Conservation (phyloP, 1,140 invertebrate species). For the Drosophila truncata region DNA sequence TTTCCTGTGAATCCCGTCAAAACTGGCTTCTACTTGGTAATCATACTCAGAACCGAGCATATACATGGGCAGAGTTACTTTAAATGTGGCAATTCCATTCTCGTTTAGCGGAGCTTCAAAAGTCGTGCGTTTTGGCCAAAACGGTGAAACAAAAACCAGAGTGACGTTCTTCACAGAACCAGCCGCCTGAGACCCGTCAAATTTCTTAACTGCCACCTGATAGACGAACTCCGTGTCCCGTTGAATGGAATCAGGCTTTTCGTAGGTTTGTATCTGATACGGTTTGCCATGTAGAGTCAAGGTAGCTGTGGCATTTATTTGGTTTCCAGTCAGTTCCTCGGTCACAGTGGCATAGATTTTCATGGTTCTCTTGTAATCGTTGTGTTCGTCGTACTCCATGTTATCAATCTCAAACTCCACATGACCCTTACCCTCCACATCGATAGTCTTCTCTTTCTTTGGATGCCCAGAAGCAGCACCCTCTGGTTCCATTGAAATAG, state of each 20-base stretch:
- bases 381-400: constrained; percentile 86
- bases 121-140: too few relatives aligned
- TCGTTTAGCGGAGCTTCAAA: constrained; percentile 84
- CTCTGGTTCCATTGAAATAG: constrained; percentile 88
- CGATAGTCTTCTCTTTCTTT: constrained; percentile 87
- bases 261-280: constrained; percentile 93
- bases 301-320: constrained; percentile 92
- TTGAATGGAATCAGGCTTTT: constrained; percentile 92
- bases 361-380: too few relatives aligned
- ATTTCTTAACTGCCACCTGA: constrained; percentile 86
- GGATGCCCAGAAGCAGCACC: background rate
- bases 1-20: too few relatives aligned
- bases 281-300: constrained; percentile 92
- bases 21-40: too few relatives aligned
- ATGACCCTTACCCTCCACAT: constrained; percentile 90
- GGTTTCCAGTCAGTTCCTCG: constrained; percentile 90
- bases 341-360: constrained; percentile 91
- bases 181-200: constrained; percentile 90
- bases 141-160: too few relatives aligned
- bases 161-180: constrained; percentile 88
- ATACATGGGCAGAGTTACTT: constrained; percentile 87
- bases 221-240: constrained; percentile 92
- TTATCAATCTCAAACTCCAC: constrained; percentile 90
- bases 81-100: constrained; percentile 90
- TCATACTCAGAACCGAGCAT: too few relatives aligned